Conservation (phyloP, 92 coral and sea anemone species). For the Galaxea fascicularis region DNA sequence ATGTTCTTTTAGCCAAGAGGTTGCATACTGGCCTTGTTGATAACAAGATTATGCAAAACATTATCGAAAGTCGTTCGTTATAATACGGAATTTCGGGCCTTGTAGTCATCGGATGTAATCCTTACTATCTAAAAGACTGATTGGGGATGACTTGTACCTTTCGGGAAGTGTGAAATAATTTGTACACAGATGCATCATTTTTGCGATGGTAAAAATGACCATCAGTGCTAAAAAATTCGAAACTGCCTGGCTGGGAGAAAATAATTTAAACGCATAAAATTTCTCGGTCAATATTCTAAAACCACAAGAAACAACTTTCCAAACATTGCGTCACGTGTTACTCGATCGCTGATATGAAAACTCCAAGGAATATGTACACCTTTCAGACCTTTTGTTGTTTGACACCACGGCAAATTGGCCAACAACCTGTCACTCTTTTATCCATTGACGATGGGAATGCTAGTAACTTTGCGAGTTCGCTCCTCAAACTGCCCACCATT, state of each 20-base stretch:
- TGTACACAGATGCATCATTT: background rate
- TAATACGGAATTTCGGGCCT: background rate
- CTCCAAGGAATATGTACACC: background rate
- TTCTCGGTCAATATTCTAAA: slow-evolving; percentile 3
- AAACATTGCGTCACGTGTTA: background rate
- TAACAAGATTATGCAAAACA: background rate
- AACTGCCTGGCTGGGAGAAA: background rate
- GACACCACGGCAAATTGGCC: no score
- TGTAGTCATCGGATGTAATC: background rate
- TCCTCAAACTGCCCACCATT: background rate
- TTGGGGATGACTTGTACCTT: no score
- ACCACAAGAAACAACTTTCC: slow-evolving; percentile 18
- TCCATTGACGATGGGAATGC: background rate
- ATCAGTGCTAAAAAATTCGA: background rate
- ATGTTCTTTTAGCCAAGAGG: background rate
- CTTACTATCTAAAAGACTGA: no score
- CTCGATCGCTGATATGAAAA: background rate
- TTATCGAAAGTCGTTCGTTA: background rate
- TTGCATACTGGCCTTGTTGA: background rate
- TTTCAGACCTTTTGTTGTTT: no score
- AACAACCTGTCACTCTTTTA: background rate
- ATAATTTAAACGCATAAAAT: slow-evolving; percentile 1
- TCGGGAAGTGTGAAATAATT: no score
- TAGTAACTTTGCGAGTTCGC: no score
- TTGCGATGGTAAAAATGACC: background rate